These are phyloP conservation scores for Zaprionus ghesquierei DNA, from an alignment of 1,140 invertebrate genomes.

Conservation along the genomic window DNA sequence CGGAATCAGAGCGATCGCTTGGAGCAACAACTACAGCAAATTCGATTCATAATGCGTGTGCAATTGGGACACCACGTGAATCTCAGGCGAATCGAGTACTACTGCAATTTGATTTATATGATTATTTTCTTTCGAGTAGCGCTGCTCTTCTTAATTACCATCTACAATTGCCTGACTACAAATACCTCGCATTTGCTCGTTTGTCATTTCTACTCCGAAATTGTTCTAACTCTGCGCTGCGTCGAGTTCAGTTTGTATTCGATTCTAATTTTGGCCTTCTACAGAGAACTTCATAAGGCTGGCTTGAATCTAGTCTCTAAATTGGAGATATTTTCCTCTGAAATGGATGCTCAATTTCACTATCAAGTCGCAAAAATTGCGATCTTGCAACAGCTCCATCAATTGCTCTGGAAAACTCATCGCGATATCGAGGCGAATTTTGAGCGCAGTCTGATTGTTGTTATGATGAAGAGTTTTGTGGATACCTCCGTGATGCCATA, in stretches of 20 bases:
- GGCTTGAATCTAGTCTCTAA: not conserved
- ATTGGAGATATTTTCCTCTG: not conserved
- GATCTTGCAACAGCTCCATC: slow-evolving; percentile 21
- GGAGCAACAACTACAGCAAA: slow-evolving; percentile 13
- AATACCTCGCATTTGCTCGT: not conserved
- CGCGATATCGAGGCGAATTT: slow-evolving; percentile 25
- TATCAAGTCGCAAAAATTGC: not conserved
- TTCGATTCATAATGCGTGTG: not conserved
- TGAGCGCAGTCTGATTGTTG: not conserved
- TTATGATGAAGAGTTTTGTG: slow-evolving; percentile 26
- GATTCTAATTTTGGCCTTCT: slow-evolving; percentile 5
- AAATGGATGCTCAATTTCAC: not conserved
- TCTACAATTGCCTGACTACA: not conserved
- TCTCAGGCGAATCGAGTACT: not conserved
- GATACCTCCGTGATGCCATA: slow-evolving; percentile 23
- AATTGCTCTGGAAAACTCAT: slow-evolving; percentile 15
- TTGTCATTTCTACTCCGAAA: slow-evolving; percentile 23
- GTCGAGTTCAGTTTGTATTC: slow-evolving; percentile 26
- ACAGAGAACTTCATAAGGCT: slow-evolving; percentile 20
- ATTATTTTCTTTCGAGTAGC: not conserved
- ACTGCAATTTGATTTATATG: slow-evolving; percentile 1
- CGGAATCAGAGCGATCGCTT: not conserved
- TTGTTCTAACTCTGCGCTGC: slow-evolving; percentile 21
- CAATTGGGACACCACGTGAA: slow-evolving; percentile 7
- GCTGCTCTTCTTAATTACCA: not conserved